Evolutionary conservation across 2,797 vertebrate genomes (phyloP), one percentile per base, ranked within the genome.

Genomic region (Sebastes itinus): DNA sequence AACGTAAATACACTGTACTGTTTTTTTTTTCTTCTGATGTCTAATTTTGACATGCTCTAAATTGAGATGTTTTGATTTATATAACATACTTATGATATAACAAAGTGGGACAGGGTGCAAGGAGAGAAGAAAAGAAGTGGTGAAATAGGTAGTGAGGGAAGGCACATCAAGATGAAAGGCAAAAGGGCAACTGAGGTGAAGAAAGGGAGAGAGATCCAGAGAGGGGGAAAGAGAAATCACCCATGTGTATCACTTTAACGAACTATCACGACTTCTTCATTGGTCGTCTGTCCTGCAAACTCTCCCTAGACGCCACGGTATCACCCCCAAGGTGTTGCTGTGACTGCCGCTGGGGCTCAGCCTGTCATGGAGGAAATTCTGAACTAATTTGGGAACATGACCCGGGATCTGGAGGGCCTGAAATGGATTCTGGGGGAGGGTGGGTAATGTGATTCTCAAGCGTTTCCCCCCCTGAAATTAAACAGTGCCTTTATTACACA

Each of bases 321-420:
- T 85, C 67, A 81, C 70, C 16, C 58, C 27, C 38, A 87, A 88
- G 82, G 81, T 87, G 89, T 81, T 87, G 84, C 87, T 76, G 84
- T 75, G 80, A 82, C 84, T 20, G 81, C 76, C 10, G 33, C 72
- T 20, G 64, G 84, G 84, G 72, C 71, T 42, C 33, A 14, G 73
- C 35, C 81, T 87, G 88, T 83, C 87, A 66, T 65, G 75, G 75
- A 35, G 25, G 81, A 80, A 78, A 93, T 87, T 90, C 81, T 22
- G 59, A 91, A 80, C 86, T 93, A 83, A 94, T 95, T 88, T 87
- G 72, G 74, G 86, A 91, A 92, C 90, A 93, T 77, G 86, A 92
- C 90, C 89, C n/a, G 54, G 46, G 87, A 75, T 90, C 75, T 71
- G 59, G 56, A 85, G 89, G 83, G 71, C 78, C 82, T 92, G 84